phyloP scores from a whole-genome alignment of 2,113 vertebrate species.

The Pseudolaguvia tuberculata region DNA sequence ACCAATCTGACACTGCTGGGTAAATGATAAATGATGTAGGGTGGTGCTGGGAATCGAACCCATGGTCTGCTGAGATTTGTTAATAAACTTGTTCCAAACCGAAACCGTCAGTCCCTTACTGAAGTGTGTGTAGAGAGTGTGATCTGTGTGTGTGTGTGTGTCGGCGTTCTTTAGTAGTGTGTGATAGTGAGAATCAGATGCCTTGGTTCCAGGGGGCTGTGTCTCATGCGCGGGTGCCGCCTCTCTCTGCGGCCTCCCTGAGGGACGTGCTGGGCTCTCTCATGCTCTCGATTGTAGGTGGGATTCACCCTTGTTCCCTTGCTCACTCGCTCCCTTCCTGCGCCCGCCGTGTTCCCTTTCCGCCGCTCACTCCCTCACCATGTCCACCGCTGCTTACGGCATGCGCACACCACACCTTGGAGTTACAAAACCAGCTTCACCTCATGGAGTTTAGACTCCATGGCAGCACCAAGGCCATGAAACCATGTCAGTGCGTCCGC shows the following conservation, averaged over 20 bases:
- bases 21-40: too few relatives aligned
- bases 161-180: conserved; percentile 30
- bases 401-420: conserved; percentile 10
- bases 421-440: conserved; percentile 12
- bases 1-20: too few relatives aligned
- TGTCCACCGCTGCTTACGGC: conserved; percentile 42
- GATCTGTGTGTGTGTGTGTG: conserved; percentile 42
- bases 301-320: conserved; percentile 54
- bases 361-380: conserved; percentile 45
- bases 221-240: conserved; percentile 55
- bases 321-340: conserved; percentile 19
- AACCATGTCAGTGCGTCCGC: too few relatives aligned
- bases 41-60: too few relatives aligned
- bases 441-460: conserved; percentile 32
- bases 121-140: not conserved
- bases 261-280: conserved; percentile 70
- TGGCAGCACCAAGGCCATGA: too few relatives aligned
- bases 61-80: too few relatives aligned
- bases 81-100: too few relatives aligned
- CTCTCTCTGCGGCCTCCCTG: conserved; percentile 66
- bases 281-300: conserved; percentile 73
- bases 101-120: too few relatives aligned
- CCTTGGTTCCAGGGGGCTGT: conserved; percentile 69
- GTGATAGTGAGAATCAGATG: conserved; percentile 58
- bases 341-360: conserved; percentile 20